A percentile compares a stretch with the other conserved stretches of the same genome.
These are phyloP conservation scores for Dryocosmus kuriphilus DNA, from an alignment of 2,888 invertebrate species.

Conservation along the genomic window DNA sequence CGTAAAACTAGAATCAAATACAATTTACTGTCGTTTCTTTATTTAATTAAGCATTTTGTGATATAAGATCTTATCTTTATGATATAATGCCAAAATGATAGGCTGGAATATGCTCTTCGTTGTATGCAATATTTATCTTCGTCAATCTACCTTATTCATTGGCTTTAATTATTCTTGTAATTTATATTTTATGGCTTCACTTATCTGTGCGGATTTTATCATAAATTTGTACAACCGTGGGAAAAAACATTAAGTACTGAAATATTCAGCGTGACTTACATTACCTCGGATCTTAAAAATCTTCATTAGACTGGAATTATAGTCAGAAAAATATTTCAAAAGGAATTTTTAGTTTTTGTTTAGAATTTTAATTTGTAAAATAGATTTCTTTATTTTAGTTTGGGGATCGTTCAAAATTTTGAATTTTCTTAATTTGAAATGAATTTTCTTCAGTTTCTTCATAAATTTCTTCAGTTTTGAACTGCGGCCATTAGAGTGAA, in stretches of 20 bases:
- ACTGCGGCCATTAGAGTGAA: too few relatives aligned
- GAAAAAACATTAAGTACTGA: neutral
- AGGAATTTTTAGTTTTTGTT: neutral
- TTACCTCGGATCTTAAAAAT: too few relatives aligned
- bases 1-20: neutral
- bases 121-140: neutral
- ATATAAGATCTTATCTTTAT: neutral
- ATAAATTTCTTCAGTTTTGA: too few relatives aligned
- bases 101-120: neutral
- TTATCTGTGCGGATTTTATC: neutral
- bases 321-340: neutral
- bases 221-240: neutral
- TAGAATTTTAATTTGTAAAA: too few relatives aligned
- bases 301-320: neutral
- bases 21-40: neutral
- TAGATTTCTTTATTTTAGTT: too few relatives aligned
- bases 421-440: too few relatives aligned
- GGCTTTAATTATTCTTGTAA: neutral
- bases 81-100: neutral
- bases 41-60: neutral
- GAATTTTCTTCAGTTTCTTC: too few relatives aligned
- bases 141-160: neutral
- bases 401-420: too few relatives aligned
- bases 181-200: neutral
- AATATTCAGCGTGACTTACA: neutral